Base-by-base conservation (phyloP, 2,797 vertebrate genomes). In the Agapornis canus region DNA sequence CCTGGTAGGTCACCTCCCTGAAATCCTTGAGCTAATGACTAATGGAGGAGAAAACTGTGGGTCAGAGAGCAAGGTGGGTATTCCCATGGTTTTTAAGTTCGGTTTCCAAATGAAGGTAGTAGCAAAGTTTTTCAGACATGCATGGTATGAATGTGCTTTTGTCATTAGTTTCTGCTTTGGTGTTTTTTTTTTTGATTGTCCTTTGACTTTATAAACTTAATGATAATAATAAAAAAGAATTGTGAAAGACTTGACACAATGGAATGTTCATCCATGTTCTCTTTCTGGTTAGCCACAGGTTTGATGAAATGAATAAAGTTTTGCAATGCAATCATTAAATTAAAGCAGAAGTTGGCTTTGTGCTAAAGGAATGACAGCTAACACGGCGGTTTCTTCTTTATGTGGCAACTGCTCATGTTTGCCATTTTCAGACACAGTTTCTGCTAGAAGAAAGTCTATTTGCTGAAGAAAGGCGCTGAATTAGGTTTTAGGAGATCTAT, bases 11-110 rank as follows among this genome's bases (percentile, higher is more conserved):
- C 98, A 99, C 92, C 98, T 99, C 91, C 99, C 99, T 89, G 99
- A 99, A 97, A 99, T 99, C 87, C 97, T 99, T 92, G 99, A 99
- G 93, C 97, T 98, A 20, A 97, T 99, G 95, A 97, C 98, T 64
- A 98, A 98, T 54, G 97, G 98, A 97, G 98, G 98, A 92, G 99
- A 99, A 90, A 98, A 96, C 90, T 97, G 95, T 92, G 97, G 97
- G 10, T 96, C 98, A 79, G 99, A 99, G 93, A 98, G 97, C 97
- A 99, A 99, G 98, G 99, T 99, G 95, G 63, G 78, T 42, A 31
- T 88, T 76, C 56, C 66, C 26, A 40, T 47, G 14, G 13, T 57
- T 64, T 87, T 22, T 1, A 4, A 29, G 39, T 79, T 77, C 69
- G 22, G 7, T 81, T 90, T 93, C 42, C 72, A 76, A 79, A 40